Conservation (phyloP, 2,888 invertebrate species). For the Erebia ligea region DNA sequence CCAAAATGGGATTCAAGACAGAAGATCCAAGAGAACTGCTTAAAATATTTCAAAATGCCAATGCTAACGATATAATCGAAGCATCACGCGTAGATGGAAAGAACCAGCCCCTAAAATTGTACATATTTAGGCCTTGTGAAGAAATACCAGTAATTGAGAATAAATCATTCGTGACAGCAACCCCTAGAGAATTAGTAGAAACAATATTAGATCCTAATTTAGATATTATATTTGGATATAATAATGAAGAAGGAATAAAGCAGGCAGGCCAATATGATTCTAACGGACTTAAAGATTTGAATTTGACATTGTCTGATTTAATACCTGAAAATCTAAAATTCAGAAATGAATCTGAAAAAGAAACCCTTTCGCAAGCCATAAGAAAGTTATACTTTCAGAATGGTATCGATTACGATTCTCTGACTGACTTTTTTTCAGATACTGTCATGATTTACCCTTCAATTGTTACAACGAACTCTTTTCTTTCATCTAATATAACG, state of each 20-base stretch:
- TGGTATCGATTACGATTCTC: slow-evolving; percentile 33
- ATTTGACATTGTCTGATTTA: slow-evolving; percentile 40
- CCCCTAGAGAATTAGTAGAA: slow-evolving; percentile 45
- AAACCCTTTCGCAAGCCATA: slow-evolving; percentile 41
- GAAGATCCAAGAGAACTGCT: slow-evolving; percentile 48
- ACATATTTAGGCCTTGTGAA: slow-evolving; percentile 48
- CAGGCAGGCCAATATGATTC: slow-evolving; percentile 46
- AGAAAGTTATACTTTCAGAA: slow-evolving; percentile 49
- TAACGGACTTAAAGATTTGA: slow-evolving; percentile 40
- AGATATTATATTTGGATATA: slow-evolving; percentile 52
- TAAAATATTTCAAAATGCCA: slow-evolving; percentile 46
- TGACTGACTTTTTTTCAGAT: slow-evolving; percentile 54
- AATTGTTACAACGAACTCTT: slow-evolving; percentile 39
- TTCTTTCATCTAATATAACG: slow-evolving; percentile 37
- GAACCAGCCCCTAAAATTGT: slow-evolving; percentile 44
- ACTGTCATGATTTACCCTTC: slow-evolving; percentile 45
- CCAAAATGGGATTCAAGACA: slow-evolving; percentile 46
- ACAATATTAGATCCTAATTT: slow-evolving; percentile 32
- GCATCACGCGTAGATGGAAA: slow-evolving; percentile 42
- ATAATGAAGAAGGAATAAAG: slow-evolving; percentile 52
- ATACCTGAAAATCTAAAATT: slow-evolving; percentile 48
- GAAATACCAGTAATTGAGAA: slow-evolving; percentile 40
- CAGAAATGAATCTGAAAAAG: slow-evolving; percentile 40
- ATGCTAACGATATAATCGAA: slow-evolving; percentile 46
- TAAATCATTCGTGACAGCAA: slow-evolving; percentile 43